Evolutionary conservation across 1,140 invertebrate species (phyloP), one percentile per base, ranked within the genome.

Genomic region (Drosophila orosa): DNA sequence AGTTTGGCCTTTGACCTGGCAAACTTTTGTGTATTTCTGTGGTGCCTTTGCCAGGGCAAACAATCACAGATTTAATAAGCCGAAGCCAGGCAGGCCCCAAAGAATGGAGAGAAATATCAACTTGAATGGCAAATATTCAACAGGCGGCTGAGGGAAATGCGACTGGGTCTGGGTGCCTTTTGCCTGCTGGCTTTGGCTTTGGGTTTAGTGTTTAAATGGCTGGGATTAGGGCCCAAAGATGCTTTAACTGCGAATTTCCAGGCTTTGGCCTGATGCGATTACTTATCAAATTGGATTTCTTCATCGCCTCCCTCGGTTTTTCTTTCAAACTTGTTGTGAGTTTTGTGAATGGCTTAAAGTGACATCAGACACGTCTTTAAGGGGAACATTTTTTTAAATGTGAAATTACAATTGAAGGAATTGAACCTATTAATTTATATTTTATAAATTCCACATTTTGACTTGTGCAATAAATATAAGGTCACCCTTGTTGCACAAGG

Each of bases 31-130:
- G 33, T 22, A 19, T 62, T 59, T 44, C 54, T 62, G 40, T 24
- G 27, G 27, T 24, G 40, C 45, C 12, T 66, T 37, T 39, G 12
- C 19, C 56, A 22, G 3, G 7, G 22, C 65, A 29, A 59, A 58
- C 48, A 79, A 83, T 79, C 67, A 55, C 58, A 74, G 58, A 72
- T 84, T 83, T 80, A 84, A 79, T 83, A 83, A 80, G 48, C 63
- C 63, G n/a, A 69, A 57, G 1, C 50, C n/a, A n/a, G n/a, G n/a
- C n/a, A n/a, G n/a, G n/a, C n/a, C n/a, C 74, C 50, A 13, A 40
- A 60, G 40, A 54, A 33, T 22, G 4, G 4, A 54, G 6, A 37
- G 15, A 63, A 56, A 74, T 17, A 48, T 48, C 35, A 60, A 47
- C 47, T 42, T 45, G 50, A 55, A 61, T 63, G 57, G 37, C 17